Evolutionary conservation across 2,888 invertebrate species (phyloP).

Genomic region (Tridacna gigas): DNA sequence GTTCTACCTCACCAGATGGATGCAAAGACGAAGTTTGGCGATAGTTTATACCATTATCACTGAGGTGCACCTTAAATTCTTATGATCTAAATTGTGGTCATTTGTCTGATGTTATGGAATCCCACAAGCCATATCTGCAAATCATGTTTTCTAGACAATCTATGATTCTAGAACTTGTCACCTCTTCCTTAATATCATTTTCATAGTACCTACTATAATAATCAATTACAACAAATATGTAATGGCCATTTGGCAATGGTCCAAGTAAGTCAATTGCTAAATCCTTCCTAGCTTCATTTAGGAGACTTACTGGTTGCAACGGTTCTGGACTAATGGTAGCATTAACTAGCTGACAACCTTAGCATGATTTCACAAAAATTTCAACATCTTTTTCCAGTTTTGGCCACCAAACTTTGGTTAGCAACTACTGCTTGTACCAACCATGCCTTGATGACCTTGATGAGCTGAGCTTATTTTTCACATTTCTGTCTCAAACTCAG

Average conservation of each 20-base stretch:
- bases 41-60: constrained; percentile 52
- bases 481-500: not conserved
- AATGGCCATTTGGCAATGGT: constrained; percentile 57
- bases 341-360: too few species aligned
- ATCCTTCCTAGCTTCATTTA: constrained; percentile 60
- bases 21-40: not conserved
- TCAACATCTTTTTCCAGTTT: not conserved
- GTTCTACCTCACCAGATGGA: constrained; percentile 7
- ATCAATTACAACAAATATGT: constrained; percentile 62
- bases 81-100: constrained; percentile 55
- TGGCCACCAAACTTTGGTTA: not conserved
- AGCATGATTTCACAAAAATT: too few species aligned
- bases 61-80: constrained; percentile 45
- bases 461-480: too few species aligned
- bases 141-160: constrained; percentile 59
- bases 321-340: too few species aligned
- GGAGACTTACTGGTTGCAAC: constrained; percentile 45
- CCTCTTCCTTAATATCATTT: constrained; percentile 51
- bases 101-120: constrained; percentile 65
- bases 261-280: constrained; percentile 61
- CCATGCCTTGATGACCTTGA: not conserved
- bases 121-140: constrained; percentile 52
- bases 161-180: constrained; percentile 52
- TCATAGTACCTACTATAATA: constrained; percentile 67
- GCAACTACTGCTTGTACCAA: not conserved